Evolutionary conservation across 2,113 vertebrate genomes (phyloP), one percentile per base, ranked within the genome.

Genomic region (Gnathonemus longibarbis): DNA sequence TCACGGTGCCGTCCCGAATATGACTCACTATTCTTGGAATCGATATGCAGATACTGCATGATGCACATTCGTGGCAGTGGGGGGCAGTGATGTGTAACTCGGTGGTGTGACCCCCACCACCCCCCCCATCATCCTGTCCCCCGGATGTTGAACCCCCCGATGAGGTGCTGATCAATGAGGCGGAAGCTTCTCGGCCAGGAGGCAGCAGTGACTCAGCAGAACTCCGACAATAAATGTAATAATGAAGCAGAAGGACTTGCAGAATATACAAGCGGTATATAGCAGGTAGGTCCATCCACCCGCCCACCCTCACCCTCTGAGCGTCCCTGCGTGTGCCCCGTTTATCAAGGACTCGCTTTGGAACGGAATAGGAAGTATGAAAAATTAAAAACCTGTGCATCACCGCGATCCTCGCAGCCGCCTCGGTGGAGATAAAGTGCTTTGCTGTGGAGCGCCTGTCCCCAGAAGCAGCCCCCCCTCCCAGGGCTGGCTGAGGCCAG

Each of bases 91-190:
- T 46, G n/a, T 62, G 89, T 31, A 45, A 56, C 83, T 89, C 17
- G 27, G 5, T 58, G 48, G 31, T 48, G 27, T 84, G 84, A 84
- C 42, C 52, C 58, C 58, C 49, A 21, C 21, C 19, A 42, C 53
- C n/a, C n/a, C n/a, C 24, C 8, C 24, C 24, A 87, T 13, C 88
- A 86, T 35, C 9, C 46, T 2, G 8, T 87, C 35, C 31, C 39
- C 27, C 35, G 90, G 35, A 70, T 42, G 50, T 90, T 15, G 46
- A 62, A 88, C 70, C 90, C 42, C 42, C 86, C 49, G 27, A 42
- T 62, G 87, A 84, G 53, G 45, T 58, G 52, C 27, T 48, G n/a
- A 49, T 70, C 84, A 46, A 89, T 85, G 46, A n/a, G 15, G 15
- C n/a, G 11, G 83, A 2, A 80, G 66, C 24, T 80, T 86, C 24